Conservation (phyloP, 2,797 vertebrate genomes). For the Cyclopterus lumpus region DNA sequence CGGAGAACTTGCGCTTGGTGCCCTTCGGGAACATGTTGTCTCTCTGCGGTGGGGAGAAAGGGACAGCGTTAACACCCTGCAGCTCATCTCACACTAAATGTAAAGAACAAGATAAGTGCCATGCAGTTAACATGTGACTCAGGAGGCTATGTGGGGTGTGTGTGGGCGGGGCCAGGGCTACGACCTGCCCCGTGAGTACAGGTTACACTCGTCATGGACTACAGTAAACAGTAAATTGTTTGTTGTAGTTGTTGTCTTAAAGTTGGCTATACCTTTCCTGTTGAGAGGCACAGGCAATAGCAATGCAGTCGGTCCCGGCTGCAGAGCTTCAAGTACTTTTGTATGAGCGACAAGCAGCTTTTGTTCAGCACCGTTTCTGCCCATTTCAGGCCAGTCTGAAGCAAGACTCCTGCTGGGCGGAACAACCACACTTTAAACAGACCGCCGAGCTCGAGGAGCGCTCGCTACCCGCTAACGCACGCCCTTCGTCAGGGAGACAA, state of each 20-base stretch:
- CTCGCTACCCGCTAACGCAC: too few species aligned
- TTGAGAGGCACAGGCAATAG: conserved; percentile 86
- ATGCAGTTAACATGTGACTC: conserved; percentile 63
- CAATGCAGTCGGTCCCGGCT: conserved; percentile 82
- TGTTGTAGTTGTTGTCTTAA: conserved; percentile 77
- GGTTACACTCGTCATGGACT: conserved; percentile 40
- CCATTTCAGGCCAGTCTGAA: conserved; percentile 86
- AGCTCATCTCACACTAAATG: conserved; percentile 56
- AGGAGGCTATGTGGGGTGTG: conserved; percentile 69
- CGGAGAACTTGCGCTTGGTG: conserved; percentile 94
- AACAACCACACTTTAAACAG: conserved; percentile 87
- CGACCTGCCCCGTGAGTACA: too few species aligned
- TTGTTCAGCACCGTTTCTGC: conserved; percentile 85
- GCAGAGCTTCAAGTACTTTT: conserved; percentile 85
- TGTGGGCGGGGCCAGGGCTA: conserved; percentile 30
- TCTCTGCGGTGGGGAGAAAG: conserved; percentile 69
- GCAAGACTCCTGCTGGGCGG: conserved; percentile 86
- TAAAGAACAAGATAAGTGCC: conserved; percentile 54
- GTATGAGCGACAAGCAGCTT: conserved; percentile 85
- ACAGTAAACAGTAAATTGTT: conserved; percentile 71
- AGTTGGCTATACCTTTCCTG: conserved; percentile 86
- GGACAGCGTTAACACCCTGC: conserved; percentile 60
- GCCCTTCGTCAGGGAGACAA: conserved; percentile 76
- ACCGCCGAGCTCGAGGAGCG: too few species aligned
- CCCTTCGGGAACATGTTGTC: conserved; percentile 94